Evolutionary conservation across 1,140 invertebrate genomes (phyloP), one percentile per base, ranked within the genome.

Genomic region (Whitmania pigra): DNA sequence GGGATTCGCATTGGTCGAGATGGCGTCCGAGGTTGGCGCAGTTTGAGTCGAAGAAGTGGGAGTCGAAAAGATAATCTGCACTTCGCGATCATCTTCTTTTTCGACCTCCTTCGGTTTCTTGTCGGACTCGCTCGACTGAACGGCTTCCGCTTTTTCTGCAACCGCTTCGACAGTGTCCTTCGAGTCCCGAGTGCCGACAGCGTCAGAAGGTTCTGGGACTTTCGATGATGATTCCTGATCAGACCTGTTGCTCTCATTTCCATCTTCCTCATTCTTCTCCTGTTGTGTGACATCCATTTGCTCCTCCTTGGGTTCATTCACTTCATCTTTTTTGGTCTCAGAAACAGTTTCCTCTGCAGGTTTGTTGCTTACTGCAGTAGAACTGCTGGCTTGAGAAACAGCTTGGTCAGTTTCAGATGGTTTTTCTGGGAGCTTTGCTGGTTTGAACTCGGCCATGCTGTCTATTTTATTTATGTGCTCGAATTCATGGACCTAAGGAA

Each of bases 401-500:
- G 67, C 22, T n/a, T 68, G n/a, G 18, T n/a, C 40, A 11, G 25
- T 13, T 1, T 68, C 29, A 9, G n/a, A n/a, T 7, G 20, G 7
- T 25, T 36, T 29, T 20, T 11, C n/a, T 7, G 67, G 40, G 9
- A n/a, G 27, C 29, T 68, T 29, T 31, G 67, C 25, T 20, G 67
- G 67, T 22, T 53, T 29, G 71, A 73, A 73, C 72, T 83, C 79
- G 4, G 95, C 94, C 91, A 99, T 96, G 75, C 93, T 97, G 80
- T 95, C 94, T 75, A 92, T 91, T 0, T 96, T 95, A 81, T 99
- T 99, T 67, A 97, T 94, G 76, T 91, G 88, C 80, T 99, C 96
- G 81, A 99, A 99, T 78, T 99, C 96, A 82, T 96, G 92, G 40
- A 96, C 73, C 73, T 74, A 22, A 3, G 49, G 67, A 18, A 25